phyloP scores from a whole-genome alignment of 2,113 vertebrate species.

The Hemichromis elongatus region DNA sequence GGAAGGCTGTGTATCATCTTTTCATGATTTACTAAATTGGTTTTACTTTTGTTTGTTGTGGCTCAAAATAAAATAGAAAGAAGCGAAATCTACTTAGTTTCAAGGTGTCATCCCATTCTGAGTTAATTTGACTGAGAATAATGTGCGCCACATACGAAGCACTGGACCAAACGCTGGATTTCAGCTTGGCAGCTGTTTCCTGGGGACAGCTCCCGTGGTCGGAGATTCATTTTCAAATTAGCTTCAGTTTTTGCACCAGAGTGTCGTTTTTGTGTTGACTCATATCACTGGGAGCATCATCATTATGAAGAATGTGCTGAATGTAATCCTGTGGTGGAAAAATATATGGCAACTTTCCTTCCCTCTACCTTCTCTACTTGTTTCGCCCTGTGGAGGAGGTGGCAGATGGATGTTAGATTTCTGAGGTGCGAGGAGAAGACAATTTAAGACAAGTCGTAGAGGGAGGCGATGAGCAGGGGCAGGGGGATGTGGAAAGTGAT shows the following conservation, averaged over 20 bases:
- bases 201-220: not conserved
- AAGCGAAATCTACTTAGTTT: not conserved
- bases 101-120: not conserved
- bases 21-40: not conserved
- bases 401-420: conserved; percentile 30
- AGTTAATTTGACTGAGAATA: not conserved
- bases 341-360: not conserved
- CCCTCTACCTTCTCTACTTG: not conserved
- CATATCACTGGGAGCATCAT: not conserved
- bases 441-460: not conserved
- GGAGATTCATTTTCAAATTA: not conserved
- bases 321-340: not conserved
- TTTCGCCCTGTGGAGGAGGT: not conserved
- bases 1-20: not conserved
- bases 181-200: not conserved
- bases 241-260: not conserved
- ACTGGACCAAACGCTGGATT: not conserved
- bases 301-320: not conserved
- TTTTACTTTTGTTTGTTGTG: not conserved
- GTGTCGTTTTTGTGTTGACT: not conserved
- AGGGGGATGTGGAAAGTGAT: not conserved
- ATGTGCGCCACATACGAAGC: not conserved
- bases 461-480: not conserved
- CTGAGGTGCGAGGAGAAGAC: not conserved
- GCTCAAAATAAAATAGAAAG: not conserved